These are phyloP conservation scores for Penaeus vannamei DNA, from an alignment of 1,140 invertebrate species.

Conservation along the genomic window DNA sequence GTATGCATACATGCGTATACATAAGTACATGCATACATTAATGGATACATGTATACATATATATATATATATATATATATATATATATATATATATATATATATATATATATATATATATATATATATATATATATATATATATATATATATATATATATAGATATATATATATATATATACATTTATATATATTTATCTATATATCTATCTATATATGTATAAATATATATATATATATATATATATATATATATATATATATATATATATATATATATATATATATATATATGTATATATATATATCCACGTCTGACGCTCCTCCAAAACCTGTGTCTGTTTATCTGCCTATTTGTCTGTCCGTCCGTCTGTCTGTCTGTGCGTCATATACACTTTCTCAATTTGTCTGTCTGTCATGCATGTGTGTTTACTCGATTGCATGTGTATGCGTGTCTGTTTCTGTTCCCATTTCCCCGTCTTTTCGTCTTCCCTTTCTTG, in stretches of 20 bases:
- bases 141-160: neutral
- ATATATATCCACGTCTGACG: neutral
- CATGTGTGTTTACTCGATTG: no score
- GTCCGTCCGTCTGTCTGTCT: neutral
- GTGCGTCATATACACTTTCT: neutral
- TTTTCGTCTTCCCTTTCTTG: neutral
- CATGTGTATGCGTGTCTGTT: no score
- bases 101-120: neutral
- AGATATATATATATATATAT: neutral
- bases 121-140: neutral
- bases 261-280: neutral
- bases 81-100: neutral
- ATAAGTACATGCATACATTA: neutral
- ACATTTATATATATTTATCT: neutral
- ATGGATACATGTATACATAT: neutral
- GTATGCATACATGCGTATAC: neutral
- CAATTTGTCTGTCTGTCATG: neutral
- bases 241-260: neutral
- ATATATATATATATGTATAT: neutral
- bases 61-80: constrained; percentile 15
- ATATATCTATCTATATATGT: constrained; percentile 1
- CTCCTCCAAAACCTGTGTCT: neutral
- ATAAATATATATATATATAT: neutral
- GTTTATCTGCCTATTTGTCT: neutral
- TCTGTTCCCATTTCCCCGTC: no score